Base-by-base conservation (phyloP, 1,140 invertebrate species). In the Leptinotarsa defecta region DNA sequence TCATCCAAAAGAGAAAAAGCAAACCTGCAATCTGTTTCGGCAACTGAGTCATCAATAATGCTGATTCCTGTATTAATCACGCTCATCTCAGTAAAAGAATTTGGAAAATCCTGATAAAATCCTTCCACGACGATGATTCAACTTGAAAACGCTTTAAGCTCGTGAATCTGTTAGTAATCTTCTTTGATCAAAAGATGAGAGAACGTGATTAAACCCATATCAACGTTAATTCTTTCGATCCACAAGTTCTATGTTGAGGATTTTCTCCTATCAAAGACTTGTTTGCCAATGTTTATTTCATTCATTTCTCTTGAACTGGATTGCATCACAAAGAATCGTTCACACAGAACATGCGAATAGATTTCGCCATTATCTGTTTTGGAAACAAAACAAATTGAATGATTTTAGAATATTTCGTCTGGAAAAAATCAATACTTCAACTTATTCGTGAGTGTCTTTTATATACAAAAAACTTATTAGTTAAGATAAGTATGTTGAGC, bases 101-200 rank as follows among this genome's bases (percentile, higher is more conserved):
- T 15, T 20, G n/a, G 5, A 62, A n/a, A 62, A 20, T 65, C 52
- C 52, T 15, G 52, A 57, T 27, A 27, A 65, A 65, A 65, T 65
- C 63, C 19, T 65, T 65, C 63, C 63, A 65, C 63, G 63, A 65
- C 63, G 63, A 27, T 65, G 63, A 22, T 62, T 62, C 6, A 62
- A 20, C 61, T 62, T 62, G 17, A n/a, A 13, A 22, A 65, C 17
- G 63, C 63, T 65, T 65, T 65, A 27, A 65, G 20, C 20, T 27
- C 20, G 20, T 65, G 13, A 20, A 24, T n/a, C 15, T 65, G 24
- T 20, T 34, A 20, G 34, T 52, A 27, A 43, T 48, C 13, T 34
- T 22, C 34, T 27, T 68, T 68, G 48, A 69, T 69, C 68, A 69
- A 69, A 69, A 69, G 34, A 69, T 69, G 34, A 69, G 34, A 69